Evolutionary conservation across 2,797 vertebrate genomes (phyloP), one percentile per base, ranked within the genome.

Genomic region (Poeciliopsis infans): DNA sequence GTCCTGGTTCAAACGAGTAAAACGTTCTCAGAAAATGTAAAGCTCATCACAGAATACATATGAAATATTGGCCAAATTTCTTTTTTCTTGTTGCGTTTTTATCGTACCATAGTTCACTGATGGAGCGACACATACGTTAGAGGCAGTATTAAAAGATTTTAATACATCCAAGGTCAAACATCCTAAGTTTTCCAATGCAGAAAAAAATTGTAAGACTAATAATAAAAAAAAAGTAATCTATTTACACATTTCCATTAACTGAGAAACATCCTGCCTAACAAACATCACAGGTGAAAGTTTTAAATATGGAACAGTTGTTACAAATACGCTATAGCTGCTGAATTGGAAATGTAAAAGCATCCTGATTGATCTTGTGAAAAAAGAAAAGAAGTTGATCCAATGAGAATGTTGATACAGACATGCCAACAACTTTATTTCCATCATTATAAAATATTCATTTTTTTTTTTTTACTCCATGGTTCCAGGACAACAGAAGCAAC

Each of bases 361-460:
- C 25, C 5, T 66, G 71, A 36, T 53, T 46, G n/a, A 3, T 18
- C 46, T 46, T 39, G 51, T 73, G 61, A 61, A 61, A 15, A 31
- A 23, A 77, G 36, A 39, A 6, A 15, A 7, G n/a, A 75, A 36
- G 41, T 39, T 73, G 28, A 72, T 45, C 20, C 4, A 16, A 4
- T 78, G 31, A 79, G 11, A 82, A 80, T 55, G 69, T 74, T 74
- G 75, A 13, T 59, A 69, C 28, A 78, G 33, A 86, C 78, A 81
- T 78, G 81, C 64, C 71, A 85, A 90, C 31, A 74, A 45, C 55
- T 93, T 92, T 88, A 90, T 91, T 91, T 86, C 81, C 77, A 85
- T 89, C 80, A 85, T 84, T 81, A 76, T 74, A 83, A 86, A 80
- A 31, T 47, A 31, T 73, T 85, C 79, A 83, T 76, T 39, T n/a